Evolutionary conservation across 2,888 invertebrate species (phyloP).

Genomic region (Hanleya hanleyi): DNA sequence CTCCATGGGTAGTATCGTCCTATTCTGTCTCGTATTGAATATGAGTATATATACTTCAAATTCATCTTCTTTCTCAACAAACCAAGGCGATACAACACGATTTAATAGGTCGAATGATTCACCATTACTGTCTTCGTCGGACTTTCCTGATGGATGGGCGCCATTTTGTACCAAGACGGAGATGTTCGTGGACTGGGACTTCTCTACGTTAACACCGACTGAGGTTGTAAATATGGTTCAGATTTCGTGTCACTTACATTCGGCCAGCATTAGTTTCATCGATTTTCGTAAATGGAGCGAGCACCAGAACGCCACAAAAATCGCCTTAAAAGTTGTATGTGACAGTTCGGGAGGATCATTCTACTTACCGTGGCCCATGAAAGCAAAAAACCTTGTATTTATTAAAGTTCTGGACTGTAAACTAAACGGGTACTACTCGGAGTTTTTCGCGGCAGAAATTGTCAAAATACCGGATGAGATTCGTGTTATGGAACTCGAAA

Average conservation of each 20-base stretch:
- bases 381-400: background rate
- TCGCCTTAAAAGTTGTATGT: background rate
- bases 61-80: no score
- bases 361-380: background rate
- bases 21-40: no score
- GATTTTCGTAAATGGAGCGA: background rate
- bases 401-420: background rate
- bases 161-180: background rate
- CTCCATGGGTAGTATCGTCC: no score
- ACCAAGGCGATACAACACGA: no score
- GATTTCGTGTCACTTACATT: background rate
- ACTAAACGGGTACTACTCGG: background rate
- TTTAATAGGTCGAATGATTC: no score
- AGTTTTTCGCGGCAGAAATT: background rate
- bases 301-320: background rate
- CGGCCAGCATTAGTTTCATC: background rate
- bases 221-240: background rate
- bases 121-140: no score
- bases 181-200: background rate
- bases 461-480: background rate
- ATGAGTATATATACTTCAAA: no score
- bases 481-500: background rate
- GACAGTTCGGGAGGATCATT: background rate
- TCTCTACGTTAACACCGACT: background rate
- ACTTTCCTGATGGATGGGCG: background rate